Conservation (phyloP, 2,888 invertebrate genomes). For the Choreutis nemorana region DNA sequence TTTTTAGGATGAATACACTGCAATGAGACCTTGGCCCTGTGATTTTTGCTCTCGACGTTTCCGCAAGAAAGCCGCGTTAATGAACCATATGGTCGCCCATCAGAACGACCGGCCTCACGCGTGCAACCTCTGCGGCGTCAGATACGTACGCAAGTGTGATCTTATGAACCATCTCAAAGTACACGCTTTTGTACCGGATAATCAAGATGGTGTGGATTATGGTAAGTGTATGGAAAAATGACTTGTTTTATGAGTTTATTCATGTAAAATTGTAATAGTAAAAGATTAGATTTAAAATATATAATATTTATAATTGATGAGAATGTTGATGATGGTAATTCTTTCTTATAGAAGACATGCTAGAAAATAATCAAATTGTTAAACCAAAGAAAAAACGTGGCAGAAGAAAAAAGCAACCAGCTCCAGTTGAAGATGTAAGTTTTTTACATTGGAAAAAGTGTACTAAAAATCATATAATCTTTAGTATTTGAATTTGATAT, state of each 20-base stretch:
- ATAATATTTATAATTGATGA: too few species aligned
- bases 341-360: conserved; percentile 38
- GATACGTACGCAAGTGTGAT: conserved; percentile 81
- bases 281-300: too few species aligned
- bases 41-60: conserved; percentile 87
- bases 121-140: conserved; percentile 83
- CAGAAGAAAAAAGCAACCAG: conserved; percentile 49
- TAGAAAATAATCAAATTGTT: conserved; percentile 35
- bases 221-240: too few species aligned
- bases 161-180: conserved; percentile 85
- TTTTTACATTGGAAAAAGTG: too few species aligned
- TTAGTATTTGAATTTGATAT: too few species aligned
- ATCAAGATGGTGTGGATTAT: conserved; percentile 63
- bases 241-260: conserved; percentile 5
- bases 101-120: conserved; percentile 84
- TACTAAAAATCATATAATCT: too few species aligned
- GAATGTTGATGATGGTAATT: too few species aligned
- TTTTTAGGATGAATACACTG: conserved; percentile 71
- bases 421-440: conserved; percentile 46
- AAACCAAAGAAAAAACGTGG: conserved; percentile 59
- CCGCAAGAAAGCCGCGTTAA: conserved; percentile 82
- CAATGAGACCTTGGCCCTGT: conserved; percentile 82
- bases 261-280: too few species aligned
- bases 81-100: conserved; percentile 89
- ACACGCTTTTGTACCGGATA: conserved; percentile 79